These are phyloP conservation scores for Melipona quadrifasciata DNA, from an alignment of 1,140 invertebrate species.

Conservation along the genomic window DNA sequence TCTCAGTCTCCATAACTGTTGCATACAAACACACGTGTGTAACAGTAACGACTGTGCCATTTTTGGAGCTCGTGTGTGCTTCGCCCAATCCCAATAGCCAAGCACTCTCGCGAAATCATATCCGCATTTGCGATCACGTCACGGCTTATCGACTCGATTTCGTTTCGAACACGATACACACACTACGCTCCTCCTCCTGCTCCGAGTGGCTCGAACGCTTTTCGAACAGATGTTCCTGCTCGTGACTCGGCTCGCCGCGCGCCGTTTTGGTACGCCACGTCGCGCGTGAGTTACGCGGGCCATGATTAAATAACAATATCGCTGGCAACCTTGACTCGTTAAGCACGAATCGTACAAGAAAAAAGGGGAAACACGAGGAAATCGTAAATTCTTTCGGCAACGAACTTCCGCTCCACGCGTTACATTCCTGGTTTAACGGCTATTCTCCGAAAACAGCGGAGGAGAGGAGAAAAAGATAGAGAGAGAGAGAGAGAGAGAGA, in stretches of 20 bases:
- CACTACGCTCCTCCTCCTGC: not conserved
- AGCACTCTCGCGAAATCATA: conserved; percentile 31
- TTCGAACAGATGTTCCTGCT: not conserved
- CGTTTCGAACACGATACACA: not conserved
- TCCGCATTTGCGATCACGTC: conserved; percentile 29
- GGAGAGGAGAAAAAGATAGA: too few species aligned
- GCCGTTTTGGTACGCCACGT: not conserved
- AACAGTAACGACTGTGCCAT: not conserved
- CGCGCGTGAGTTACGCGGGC: not conserved
- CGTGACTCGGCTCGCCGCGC: not conserved
- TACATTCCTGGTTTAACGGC: not conserved
- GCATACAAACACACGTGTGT: not conserved
- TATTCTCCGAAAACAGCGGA: not conserved
- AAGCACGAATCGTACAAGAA: not conserved
- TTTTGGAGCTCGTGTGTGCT: conserved; percentile 41
- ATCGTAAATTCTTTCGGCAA: not conserved
- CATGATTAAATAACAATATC: not conserved
- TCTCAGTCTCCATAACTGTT: not conserved
- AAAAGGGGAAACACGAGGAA: not conserved
- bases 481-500: too few species aligned
- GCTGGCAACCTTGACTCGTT: not conserved
- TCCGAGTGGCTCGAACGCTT: not conserved
- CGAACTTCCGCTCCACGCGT: too few species aligned
- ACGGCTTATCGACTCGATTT: conserved; percentile 22
- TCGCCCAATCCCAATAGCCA: not conserved